Evolutionary conservation across 2,113 vertebrate species (phyloP), one percentile per base, ranked within the genome.

Genomic region (Pedetes capensis): DNA sequence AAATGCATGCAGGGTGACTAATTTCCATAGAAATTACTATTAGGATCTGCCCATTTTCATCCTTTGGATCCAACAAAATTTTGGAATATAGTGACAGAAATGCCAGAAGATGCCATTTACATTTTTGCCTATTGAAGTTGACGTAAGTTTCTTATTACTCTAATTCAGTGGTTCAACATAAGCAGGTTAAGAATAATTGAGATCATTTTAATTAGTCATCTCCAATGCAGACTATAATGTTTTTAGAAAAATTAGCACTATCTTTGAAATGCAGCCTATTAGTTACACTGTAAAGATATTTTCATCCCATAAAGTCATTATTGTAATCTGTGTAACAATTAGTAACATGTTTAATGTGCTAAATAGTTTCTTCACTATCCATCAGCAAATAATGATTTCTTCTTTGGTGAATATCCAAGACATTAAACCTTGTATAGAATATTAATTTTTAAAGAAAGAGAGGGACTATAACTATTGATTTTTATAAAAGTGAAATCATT

Each of bases 381-480:
- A 86, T 87, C 42, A 93, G n/a, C 57, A 83, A 80, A 87, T 80
- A 42, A 29, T 34, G 57, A 63, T 83, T 27, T 72, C 6, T 95
- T 92, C 42, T 92, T 22, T 91, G 57, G 22, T 87, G 20, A 55
- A 80, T 42, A 93, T 53, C 3, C 53, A 92, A 88, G 87, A 74
- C n/a, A 76, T 72, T 95, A 71, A 63, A 49, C 20, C 27, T 61
- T 53, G 34, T 20, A 55, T 47, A 91, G 49, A 86, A 75, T 76
- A 91, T 92, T 93, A 79, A 96, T 91, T 34, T 91, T 63, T 68
- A 82, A 93, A 88, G 22, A 87, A 11, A 95, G 6, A 47, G 34
- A 47, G n/a, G n/a, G n/a, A n/a, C n/a, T n/a, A 29, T 94, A 76
- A 55, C 16, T 69, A 81, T 89, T 82, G 79, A 53, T 69, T 72